phyloP scores from a whole-genome alignment of 2,113 vertebrate genomes.

The Alethe diademata region DNA sequence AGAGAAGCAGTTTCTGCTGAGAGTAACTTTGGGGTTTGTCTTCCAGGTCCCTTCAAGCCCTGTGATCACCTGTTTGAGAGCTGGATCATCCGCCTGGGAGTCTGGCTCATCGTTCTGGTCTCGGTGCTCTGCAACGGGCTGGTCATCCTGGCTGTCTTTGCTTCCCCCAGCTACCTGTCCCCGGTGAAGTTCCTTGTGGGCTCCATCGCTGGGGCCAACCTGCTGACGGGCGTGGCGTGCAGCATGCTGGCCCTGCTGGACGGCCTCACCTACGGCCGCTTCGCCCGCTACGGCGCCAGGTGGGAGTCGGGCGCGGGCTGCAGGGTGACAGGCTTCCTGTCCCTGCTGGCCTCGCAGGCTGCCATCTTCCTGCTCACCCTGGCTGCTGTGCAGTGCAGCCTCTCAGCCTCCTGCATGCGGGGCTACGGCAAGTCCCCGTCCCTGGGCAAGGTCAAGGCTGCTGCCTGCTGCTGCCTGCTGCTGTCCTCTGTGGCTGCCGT shows the following conservation, averaged over 20 bases:
- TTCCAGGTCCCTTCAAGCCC: slow-evolving; percentile 92
- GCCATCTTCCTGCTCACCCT: slow-evolving; percentile 87
- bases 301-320: slow-evolving; percentile 89
- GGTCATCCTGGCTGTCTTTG: slow-evolving; percentile 84
- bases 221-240: slow-evolving; percentile 84
- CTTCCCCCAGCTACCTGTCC: slow-evolving; percentile 80
- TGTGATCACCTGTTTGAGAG: slow-evolving; percentile 92
- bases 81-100: slow-evolving; percentile 90
- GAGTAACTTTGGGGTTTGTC: background rate
- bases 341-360: slow-evolving; percentile 87
- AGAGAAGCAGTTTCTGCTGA: background rate
- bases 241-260: slow-evolving; percentile 87
- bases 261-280: slow-evolving; percentile 84
- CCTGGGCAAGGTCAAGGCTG: slow-evolving; percentile 76
- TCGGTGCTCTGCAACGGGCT: slow-evolving; percentile 86
- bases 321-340: slow-evolving; percentile 87
- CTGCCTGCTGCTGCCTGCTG: slow-evolving; percentile 80
- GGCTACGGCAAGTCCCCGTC: slow-evolving; percentile 81
- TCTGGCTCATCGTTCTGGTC: slow-evolving; percentile 86
- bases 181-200: slow-evolving; percentile 88
- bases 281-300: slow-evolving; percentile 81
- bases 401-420: slow-evolving; percentile 80
- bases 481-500: slow-evolving; percentile 80
- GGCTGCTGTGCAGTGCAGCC: slow-evolving; percentile 87
- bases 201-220: slow-evolving; percentile 87